A percentile compares a stretch with the other conserved stretches of the same genome.
phyloP scores from a whole-genome alignment of 2,113 vertebrate species.

The Passerina amoena region DNA sequence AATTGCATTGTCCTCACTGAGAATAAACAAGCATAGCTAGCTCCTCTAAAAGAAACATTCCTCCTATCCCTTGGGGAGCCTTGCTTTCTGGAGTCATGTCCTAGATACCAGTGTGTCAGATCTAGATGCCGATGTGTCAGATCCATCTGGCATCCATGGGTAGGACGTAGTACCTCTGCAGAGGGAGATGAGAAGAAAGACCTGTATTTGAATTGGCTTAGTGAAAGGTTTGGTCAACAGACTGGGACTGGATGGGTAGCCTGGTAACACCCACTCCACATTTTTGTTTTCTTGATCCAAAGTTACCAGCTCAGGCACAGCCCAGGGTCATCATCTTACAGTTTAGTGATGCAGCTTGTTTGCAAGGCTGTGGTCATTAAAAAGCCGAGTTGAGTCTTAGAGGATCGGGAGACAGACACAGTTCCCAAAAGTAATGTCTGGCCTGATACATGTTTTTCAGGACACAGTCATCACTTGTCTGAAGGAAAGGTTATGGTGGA shows the following conservation, averaged over 20 bases:
- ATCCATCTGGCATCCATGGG: neutral
- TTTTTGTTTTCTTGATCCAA: neutral
- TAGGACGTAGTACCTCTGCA: neutral
- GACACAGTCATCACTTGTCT: neutral
- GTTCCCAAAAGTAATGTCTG: neutral
- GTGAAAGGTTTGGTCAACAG: neutral
- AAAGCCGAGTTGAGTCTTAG: neutral
- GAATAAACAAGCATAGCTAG: neutral
- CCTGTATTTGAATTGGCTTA: neutral
- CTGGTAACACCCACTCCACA: neutral
- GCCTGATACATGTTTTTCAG: neutral
- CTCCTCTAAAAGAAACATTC: neutral
- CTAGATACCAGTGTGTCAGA: neutral
- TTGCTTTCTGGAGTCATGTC: neutral
- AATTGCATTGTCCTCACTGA: rapidly evolving
- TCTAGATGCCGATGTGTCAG: neutral
- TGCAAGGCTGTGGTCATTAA: neutral
- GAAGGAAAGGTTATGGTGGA: neutral
- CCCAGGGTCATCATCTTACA: neutral
- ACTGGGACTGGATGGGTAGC: neutral
- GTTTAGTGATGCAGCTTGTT: neutral
- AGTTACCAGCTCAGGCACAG: neutral
- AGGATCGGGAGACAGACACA: neutral
- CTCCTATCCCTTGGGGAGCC: neutral
- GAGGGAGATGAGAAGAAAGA: neutral